Percentiles rank a stretch among this genome's conserved stretches.
Evolutionary conservation across 23 tunicate genomes (phyloP).

Genomic region (Halocynthia aurantium): DNA sequence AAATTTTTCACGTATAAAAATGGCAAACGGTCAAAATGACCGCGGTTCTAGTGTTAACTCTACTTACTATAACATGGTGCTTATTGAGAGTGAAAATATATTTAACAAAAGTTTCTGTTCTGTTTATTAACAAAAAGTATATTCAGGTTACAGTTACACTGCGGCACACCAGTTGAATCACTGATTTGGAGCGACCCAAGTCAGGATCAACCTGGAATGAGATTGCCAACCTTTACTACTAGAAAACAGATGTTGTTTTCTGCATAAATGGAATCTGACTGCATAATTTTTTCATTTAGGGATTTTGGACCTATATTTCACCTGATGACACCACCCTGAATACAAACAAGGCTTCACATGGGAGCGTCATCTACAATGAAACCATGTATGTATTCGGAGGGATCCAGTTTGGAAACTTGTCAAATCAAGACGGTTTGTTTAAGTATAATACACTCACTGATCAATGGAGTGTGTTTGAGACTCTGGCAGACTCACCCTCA

Average conservation of each 20-base stretch:
- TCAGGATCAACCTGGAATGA: no score
- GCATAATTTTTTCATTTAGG: conserved; percentile 1
- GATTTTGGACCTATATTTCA: conserved; percentile 11
- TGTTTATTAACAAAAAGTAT: no score
- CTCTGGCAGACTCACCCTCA: conserved; percentile 3
- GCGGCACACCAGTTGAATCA: no score
- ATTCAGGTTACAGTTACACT: no score
- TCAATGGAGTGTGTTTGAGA: not conserved
- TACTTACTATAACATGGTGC: no score
- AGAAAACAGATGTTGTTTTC: not conserved
- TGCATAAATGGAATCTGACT: not conserved
- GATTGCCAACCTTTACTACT: no score
- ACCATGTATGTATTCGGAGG: conserved; percentile 62
- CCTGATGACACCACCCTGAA: not conserved
- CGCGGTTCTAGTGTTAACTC: no score
- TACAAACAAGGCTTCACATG: conserved; percentile 43
- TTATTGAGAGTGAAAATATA: no score
- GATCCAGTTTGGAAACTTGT: conserved; percentile 14
- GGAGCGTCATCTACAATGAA: conserved; percentile 10
- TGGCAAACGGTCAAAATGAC: no score
- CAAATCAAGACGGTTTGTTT: not conserved
- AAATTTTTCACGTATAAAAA: no score
- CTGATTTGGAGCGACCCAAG: no score
- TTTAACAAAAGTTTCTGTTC: no score
- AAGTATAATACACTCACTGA: conserved; percentile 17